These are phyloP conservation scores for Passer montanus DNA, from an alignment of 2,113 vertebrate genomes.

Conservation along the genomic window DNA sequence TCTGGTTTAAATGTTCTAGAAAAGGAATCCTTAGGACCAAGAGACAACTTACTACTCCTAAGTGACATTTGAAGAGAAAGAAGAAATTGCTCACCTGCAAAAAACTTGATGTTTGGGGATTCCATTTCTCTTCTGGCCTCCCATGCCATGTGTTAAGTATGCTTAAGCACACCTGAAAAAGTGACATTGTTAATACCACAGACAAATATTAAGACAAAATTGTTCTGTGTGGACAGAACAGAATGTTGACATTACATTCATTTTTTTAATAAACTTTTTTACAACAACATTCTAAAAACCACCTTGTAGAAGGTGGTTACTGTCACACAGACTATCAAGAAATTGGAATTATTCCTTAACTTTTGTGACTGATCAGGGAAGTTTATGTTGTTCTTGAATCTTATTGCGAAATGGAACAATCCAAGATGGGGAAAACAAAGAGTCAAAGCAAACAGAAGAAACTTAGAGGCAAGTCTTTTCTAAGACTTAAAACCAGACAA, in stretches of 20 bases:
- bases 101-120: conserved; percentile 99
- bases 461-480: not conserved
- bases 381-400: not conserved
- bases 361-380: not conserved
- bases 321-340: not conserved
- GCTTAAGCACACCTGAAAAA: conserved; percentile 95
- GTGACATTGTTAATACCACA: not conserved
- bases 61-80: not conserved
- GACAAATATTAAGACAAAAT: not conserved
- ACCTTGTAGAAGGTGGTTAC: not conserved
- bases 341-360: not conserved
- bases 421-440: not conserved
- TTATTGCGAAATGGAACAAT: not conserved
- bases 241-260: not conserved
- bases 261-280: not conserved
- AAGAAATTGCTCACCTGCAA: conserved; percentile 86
- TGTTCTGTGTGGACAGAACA: not conserved
- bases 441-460: not conserved
- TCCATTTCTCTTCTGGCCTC: conserved; percentile 99
- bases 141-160: conserved; percentile 99
- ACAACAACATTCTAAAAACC: not conserved
- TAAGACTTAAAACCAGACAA: not conserved
- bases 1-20: not conserved
- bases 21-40: not conserved
- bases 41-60: not conserved